Base-by-base conservation (phyloP, 2,888 invertebrate genomes). In the Dorcus hopei region DNA sequence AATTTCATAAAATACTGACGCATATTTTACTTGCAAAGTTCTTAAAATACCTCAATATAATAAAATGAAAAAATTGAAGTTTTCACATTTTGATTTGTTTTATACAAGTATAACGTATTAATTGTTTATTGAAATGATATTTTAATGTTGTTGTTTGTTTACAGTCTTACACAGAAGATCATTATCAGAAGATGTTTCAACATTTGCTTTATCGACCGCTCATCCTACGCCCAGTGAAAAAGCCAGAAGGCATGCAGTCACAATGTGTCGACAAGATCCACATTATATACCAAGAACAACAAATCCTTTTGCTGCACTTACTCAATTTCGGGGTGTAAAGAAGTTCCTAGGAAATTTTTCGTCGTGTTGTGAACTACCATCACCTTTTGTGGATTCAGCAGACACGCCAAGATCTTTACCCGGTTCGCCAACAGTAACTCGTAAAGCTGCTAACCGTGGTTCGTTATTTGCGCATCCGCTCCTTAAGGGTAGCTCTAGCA, bases 181-280 rank as follows among this genome's bases (percentile, higher is more conserved):
- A 52, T 80, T 89, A 50, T 90, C 90, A 47, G 91, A 90, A 79
- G 87, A 87, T 70, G 83, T 85, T 16, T 80, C 82, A 73, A 76
- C 83, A 0, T 49, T 33, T 49, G 49, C 33, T 3, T 45, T 60
- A 23, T 48, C 53, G 5, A 14, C 48, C 14, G 26, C 33, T n/a
- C 83, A 83, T 70, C 83, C 87, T 2, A 83, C 86, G 45, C 89
- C 89, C 5, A 87, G 88, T 70, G 89, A 89, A 70, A 89, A 89
- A 72, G 89, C 89, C 2, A 83, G 89, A 38, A 87, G 88, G 61
- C 89, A 89, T 71, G 85, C 86, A 57, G 79, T 87, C 64, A 88
- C 90, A 61, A 95, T 95, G 88, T 89, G 93, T 75, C 84, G 89
- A 66, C 87, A 90, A 67, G 93, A 93, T 80, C 85, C 89, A 54